phyloP scores from a whole-genome alignment of 2,113 vertebrate species.

The Pluvialis apricaria region DNA sequence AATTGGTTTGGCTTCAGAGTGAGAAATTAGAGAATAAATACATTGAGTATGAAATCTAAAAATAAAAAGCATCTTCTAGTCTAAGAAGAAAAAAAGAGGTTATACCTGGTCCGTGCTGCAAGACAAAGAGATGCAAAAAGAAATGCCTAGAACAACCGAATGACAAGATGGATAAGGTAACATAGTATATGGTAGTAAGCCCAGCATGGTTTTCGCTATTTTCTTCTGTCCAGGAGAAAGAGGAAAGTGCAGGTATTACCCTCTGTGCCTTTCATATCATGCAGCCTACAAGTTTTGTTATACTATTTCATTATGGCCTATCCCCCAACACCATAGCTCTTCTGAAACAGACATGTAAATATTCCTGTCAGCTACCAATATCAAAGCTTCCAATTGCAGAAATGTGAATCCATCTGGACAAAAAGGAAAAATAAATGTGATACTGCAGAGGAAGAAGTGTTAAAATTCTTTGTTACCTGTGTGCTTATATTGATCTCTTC shows the following conservation, averaged over 20 bases:
- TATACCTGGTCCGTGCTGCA: background rate
- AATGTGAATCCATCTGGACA: background rate
- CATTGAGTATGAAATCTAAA: background rate
- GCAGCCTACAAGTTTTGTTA: background rate
- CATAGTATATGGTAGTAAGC: background rate
- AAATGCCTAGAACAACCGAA: background rate
- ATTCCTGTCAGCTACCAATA: background rate
- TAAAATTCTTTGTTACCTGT: background rate
- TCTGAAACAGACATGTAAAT: background rate
- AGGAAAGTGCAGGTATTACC: background rate
- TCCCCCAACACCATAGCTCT: background rate
- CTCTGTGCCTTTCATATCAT: background rate
- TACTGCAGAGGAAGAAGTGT: background rate
- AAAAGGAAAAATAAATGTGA: background rate
- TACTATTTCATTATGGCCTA: background rate
- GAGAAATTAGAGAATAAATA: background rate
- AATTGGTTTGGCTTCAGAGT: background rate
- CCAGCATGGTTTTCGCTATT: background rate
- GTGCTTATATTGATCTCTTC: background rate
- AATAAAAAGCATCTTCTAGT: background rate
- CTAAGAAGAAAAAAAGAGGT: background rate
- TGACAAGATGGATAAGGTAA: background rate
- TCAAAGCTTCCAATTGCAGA: background rate
- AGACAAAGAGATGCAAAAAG: background rate
- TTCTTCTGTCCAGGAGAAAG: background rate